These are phyloP conservation scores for Drosophila busckii DNA, from an alignment of 1,140 invertebrate species.

Conservation along the genomic window DNA sequence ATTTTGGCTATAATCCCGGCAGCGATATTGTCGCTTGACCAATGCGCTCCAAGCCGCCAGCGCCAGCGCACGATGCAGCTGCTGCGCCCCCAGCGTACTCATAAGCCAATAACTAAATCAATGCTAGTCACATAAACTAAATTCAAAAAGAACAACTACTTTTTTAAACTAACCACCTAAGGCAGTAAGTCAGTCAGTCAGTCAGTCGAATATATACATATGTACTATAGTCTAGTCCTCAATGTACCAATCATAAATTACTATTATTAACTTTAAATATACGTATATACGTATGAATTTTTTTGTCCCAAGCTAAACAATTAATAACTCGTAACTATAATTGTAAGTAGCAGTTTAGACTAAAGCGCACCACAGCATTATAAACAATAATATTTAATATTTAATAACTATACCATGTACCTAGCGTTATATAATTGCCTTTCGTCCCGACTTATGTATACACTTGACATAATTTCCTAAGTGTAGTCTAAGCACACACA, in stretches of 20 bases:
- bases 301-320: constrained; percentile 37
- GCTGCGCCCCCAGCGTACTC: constrained; percentile 25
- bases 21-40: constrained; percentile 78
- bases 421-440: no score
- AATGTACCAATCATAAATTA: constrained; percentile 53
- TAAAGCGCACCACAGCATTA: constrained; percentile 20
- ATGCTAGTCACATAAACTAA: constrained; percentile 63
- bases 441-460: no score
- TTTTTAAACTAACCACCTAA: constrained; percentile 49
- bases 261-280: no score
- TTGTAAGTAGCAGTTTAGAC: constrained; percentile 32
- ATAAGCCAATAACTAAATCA: constrained; percentile 66
- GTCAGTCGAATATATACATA: no score
- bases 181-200: no score
- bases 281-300: not conserved
- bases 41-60: constrained; percentile 20
- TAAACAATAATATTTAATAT: not conserved
- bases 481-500: no score
- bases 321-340: constrained; percentile 23
- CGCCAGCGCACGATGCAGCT: not conserved
- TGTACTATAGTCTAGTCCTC: constrained; percentile 71
- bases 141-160: constrained; percentile 1
- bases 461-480: no score
- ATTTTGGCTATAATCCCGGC: constrained; percentile 74
- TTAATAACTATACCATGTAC: no score